These are phyloP conservation scores for Pterois miles DNA, from an alignment of 2,797 vertebrate species.

Conservation along the genomic window DNA sequence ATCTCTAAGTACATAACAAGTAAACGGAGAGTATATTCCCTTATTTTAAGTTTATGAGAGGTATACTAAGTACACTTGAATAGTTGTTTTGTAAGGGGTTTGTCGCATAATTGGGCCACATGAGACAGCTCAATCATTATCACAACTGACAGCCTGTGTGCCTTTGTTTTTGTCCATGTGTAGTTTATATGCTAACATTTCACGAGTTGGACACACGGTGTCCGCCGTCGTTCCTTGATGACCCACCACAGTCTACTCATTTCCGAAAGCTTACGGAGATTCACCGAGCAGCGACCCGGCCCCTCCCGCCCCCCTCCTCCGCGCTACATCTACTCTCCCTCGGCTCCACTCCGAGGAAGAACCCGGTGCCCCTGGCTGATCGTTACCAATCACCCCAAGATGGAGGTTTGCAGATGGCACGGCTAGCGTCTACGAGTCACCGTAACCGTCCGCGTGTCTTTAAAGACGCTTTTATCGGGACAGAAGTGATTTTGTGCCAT, in stretches of 20 bases:
- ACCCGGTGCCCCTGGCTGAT: slow-evolving; percentile 84
- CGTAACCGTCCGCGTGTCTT: slow-evolving; percentile 67
- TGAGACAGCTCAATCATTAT: not conserved
- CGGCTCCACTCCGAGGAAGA: slow-evolving; percentile 80
- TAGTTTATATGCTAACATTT: not conserved
- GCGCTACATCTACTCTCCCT: slow-evolving; percentile 71
- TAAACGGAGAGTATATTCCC: no score
- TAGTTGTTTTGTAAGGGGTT: no score
- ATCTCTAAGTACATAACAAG: no score
- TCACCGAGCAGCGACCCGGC: slow-evolving; percentile 77
- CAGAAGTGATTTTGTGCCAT: slow-evolving; percentile 61
- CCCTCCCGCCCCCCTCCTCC: slow-evolving; percentile 68
- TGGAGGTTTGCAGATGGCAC: slow-evolving; percentile 84
- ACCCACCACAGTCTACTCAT: slow-evolving; percentile 55
- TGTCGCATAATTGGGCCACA: not conserved
- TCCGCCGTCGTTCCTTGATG: slow-evolving; percentile 48
- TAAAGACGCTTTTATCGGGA: slow-evolving; percentile 66
- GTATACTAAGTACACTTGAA: no score
- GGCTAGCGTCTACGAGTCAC: slow-evolving; percentile 63
- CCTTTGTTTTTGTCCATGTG: not conserved
- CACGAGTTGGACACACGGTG: not conserved
- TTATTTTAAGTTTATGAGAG: no score
- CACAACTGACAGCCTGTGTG: not conserved
- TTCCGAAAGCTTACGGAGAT: slow-evolving; percentile 76
- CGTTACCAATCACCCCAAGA: slow-evolving; percentile 80